Percentiles rank a stretch among this genome's conserved stretches.
Conservation (phyloP, 2,888 invertebrate genomes). For the Pterobdella sp. region DNA sequence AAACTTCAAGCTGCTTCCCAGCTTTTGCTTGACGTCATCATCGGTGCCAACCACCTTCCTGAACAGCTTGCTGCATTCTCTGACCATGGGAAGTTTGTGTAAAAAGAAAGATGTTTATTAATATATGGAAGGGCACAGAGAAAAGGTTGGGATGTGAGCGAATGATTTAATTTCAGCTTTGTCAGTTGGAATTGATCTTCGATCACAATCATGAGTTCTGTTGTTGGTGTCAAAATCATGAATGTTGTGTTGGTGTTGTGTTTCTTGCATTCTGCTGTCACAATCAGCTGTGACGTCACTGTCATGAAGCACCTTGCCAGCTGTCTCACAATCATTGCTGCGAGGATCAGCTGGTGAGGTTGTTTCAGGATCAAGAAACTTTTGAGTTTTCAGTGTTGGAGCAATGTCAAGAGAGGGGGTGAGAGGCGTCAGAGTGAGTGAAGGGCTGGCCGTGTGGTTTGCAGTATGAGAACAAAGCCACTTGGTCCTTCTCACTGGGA, state of each 20-base stretch:
- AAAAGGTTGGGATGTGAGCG: background rate
- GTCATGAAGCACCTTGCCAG: background rate
- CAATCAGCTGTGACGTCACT: background rate
- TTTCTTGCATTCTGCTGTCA: background rate
- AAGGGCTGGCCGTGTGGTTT: conserved; percentile 7
- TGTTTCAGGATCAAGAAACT: background rate
- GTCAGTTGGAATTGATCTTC: background rate
- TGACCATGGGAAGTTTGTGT: too few relatives aligned
- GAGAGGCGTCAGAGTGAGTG: too few relatives aligned
- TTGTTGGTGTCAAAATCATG: conserved; percentile 4
- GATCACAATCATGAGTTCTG: background rate
- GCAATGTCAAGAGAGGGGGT: background rate
- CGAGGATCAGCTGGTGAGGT: background rate
- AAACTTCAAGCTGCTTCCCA: conserved; percentile 10
- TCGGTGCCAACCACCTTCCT: background rate
- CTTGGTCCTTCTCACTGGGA: background rate
- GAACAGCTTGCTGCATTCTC: background rate
- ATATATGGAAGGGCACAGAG: too few relatives aligned
- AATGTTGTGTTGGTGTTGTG: background rate
- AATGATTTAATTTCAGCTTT: background rate
- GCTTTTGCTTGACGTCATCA: conserved; percentile 12
- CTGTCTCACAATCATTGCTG: background rate
- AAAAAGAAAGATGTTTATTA: too few relatives aligned
- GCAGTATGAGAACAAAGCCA: background rate
- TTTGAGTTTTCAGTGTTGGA: background rate